Evolutionary conservation across 2,113 vertebrate genomes (phyloP).

Genomic region (human): GRCh38 chr14:25769501-25770000

Average conservation of each 20-base stretch:
- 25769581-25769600: background rate
- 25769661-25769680: background rate
- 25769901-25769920: background rate
- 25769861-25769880: background rate
- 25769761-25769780: constrained; percentile 30
- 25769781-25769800: background rate
- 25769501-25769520: background rate
- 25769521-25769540: background rate
- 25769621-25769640: background rate
- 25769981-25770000: background rate
- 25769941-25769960: background rate
- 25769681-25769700: background rate
- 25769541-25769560: background rate
- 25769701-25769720: background rate
- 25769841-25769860: background rate
- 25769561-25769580: constrained; percentile 27
- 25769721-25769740: constrained; percentile 1
- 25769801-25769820: background rate
- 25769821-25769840: background rate
- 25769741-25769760: background rate
- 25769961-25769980: background rate
- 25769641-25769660: background rate
- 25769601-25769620: background rate
- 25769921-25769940: background rate
- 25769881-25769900: constrained; percentile 14